phyloP scores from a whole-genome alignment of 2,888 invertebrate genomes.

The Chouioia cunea region DNA sequence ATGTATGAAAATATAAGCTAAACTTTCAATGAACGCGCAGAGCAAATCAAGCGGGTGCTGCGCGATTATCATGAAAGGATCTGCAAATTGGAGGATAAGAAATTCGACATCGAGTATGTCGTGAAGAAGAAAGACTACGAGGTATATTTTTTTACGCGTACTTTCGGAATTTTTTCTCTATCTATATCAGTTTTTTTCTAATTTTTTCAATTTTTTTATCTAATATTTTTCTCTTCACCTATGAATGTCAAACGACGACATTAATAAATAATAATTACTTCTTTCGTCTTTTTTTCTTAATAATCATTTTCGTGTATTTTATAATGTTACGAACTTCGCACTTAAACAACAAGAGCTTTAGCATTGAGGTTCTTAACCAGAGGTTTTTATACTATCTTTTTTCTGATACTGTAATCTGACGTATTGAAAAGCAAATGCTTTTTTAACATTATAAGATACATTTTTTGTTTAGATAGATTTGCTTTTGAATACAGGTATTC shows the following conservation, averaged over 20 bases:
- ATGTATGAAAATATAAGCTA: slow-evolving; percentile 29
- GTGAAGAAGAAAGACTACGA: slow-evolving; percentile 99
- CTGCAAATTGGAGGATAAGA: slow-evolving; percentile 89
- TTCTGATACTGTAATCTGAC: slow-evolving; percentile 29
- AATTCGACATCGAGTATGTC: slow-evolving; percentile 98
- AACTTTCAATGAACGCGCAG: slow-evolving; percentile 70
- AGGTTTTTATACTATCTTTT: slow-evolving; percentile 40
- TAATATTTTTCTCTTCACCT: slow-evolving; percentile 19
- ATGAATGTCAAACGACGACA: slow-evolving; percentile 10
- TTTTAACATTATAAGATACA: not conserved
- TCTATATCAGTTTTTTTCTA: not conserved
- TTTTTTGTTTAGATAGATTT: slow-evolving; percentile 10
- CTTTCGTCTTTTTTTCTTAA: slow-evolving; percentile 28
- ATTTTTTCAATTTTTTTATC: slow-evolving; percentile 18
- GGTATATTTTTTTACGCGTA: slow-evolving; percentile 74
- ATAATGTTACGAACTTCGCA: slow-evolving; percentile 40
- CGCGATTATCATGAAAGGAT: slow-evolving; percentile 92
- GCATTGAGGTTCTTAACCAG: slow-evolving; percentile 42
- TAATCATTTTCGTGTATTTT: slow-evolving; percentile 31
- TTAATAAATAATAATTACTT: slow-evolving; percentile 39
- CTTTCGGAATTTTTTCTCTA: slow-evolving; percentile 46
- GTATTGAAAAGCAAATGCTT: slow-evolving; percentile 30
- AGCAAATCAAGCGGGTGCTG: slow-evolving; percentile 80
- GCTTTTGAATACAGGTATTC: slow-evolving; percentile 26
- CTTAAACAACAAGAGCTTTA: slow-evolving; percentile 44